Evolutionary conservation across 2,113 vertebrate species (phyloP), one percentile per base, ranked within the genome.

Genomic region (Opisthocomus hoazin): DNA sequence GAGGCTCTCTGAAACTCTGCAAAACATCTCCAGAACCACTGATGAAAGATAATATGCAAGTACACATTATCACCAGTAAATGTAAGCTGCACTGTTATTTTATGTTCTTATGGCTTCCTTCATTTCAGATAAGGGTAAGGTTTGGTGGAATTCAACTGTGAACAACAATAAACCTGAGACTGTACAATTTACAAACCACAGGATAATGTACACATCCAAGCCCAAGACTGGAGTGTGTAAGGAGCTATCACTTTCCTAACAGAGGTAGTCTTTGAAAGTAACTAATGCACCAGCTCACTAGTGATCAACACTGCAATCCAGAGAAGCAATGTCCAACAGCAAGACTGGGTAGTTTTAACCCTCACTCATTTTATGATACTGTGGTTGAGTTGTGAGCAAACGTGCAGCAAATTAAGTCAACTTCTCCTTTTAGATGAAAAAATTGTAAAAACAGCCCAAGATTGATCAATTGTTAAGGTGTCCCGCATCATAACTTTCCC

Each of bases 401-500:
- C 48, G 36, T 4, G 18, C 8, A 78, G 18, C 11, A 64, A 90
- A 36, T 27, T 15, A 74, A 54, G 9, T 27, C 26, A 87, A 18
- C 39, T 56, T 82, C 73, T 63, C 46, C 24, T 3, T 78, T 66
- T 46, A 74, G 10, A 53, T 27, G 5, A 64, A 78, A 65, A 64
- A 82, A 71, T 10, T 41, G 9, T n/a, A 71, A 78, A 75, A 61
- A 32, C 11, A 60, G 30, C 15, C 65, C 34, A 60, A 60, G 15
- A 66, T 13, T 15, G 5, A 77, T 27, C 23, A 61, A 18, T 13
- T 56, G 11, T 41, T 56, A 66, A n/a, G 12, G 20, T 0, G 0
- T 29, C 23, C 41, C 7, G 17, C 90, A 71, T 45, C 56, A 58
- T 22, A 51, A 1, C 23, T 69, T 74, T 39, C 32, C 29, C 48